Base-by-base conservation (phyloP, 2,888 invertebrate genomes). In the Mythimna pallens region DNA sequence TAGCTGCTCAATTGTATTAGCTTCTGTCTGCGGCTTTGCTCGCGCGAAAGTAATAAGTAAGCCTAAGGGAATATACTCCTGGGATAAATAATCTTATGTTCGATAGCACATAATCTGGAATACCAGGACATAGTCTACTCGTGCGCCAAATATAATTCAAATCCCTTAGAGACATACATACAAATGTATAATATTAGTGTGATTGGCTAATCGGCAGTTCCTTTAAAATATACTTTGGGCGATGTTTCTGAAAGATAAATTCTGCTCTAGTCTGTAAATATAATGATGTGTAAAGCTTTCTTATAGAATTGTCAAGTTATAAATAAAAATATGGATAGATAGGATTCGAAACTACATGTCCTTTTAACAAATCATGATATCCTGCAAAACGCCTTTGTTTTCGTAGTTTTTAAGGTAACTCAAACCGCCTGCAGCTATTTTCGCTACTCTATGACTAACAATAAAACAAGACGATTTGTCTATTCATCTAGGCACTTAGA, bases 401-500 rank as follows among this genome's bases (percentile, higher is more conserved):
- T 40, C 1, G 2, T 8, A 22, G 6, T 22, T 14, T 22, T 40
- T 8, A 40, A 58, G 59, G 5, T 8, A 17, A 10, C 14, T 8
- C 3, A 14, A 14, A 25, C 3, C 64, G 47, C 78, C 81, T 64
- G 17, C 47, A 25, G 17, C 2, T 66, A 47, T 52, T 47, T 17
- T 59, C 12, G 34, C 40, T 12, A 17, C 20, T 72, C 10, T 20
- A 36, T 34, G 40, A 22, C 57, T n/a, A 68, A 30, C 36, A 34
- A 58, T 62, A 63, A 69, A 34, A 70, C 2, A 25, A 8, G 17
- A 5, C 6, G 3, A 22, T 50, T 25, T 22, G 7, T 58, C 2
- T 65, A 65, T 9, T 55, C 14, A 8, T 22, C 36, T 75, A 84
- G 82, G 82, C 76, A 69, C 67, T 76, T 25, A 50, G 10, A n/a